Percentiles rank a stretch among this genome's conserved stretches.
phyloP scores from a whole-genome alignment of 2,113 vertebrate species.

The Phrynosoma blainvillii region DNA sequence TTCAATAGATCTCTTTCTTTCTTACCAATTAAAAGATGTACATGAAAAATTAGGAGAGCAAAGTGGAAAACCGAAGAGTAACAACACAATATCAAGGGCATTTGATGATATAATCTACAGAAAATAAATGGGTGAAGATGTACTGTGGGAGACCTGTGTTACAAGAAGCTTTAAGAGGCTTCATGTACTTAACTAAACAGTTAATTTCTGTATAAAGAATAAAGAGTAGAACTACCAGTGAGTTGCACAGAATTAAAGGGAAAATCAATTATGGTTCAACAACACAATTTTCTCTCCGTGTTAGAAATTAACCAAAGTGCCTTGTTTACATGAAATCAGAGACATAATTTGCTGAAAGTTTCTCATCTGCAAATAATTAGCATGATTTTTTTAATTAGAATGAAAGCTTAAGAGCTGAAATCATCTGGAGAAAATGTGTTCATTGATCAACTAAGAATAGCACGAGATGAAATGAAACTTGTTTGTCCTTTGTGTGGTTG shows the following conservation, averaged over 20 bases:
- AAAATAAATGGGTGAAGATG: not conserved
- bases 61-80: not conserved
- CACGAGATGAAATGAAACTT: conserved; percentile 44
- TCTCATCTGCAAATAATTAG: conserved; percentile 49
- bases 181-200: conserved; percentile 40
- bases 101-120: conserved; percentile 23
- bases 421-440: conserved; percentile 39
- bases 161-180: not conserved
- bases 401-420: conserved; percentile 46
- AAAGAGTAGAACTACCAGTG: conserved; percentile 31
- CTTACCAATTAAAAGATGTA: not conserved
- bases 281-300: conserved; percentile 42
- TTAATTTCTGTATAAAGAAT: conserved; percentile 30
- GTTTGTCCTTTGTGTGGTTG: conserved; percentile 37
- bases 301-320: conserved; percentile 50
- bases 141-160: not conserved
- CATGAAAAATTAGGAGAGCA: not conserved
- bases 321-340: conserved; percentile 55
- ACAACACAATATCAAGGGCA: conserved; percentile 16
- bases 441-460: conserved; percentile 49
- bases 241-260: conserved; percentile 41
- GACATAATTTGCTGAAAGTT: conserved; percentile 49
- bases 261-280: conserved; percentile 63
- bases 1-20: not conserved
- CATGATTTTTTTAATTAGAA: conserved; percentile 49